Conservation (phyloP, 1,140 invertebrate genomes). For the Thaumetopoea pityocampa region DNA sequence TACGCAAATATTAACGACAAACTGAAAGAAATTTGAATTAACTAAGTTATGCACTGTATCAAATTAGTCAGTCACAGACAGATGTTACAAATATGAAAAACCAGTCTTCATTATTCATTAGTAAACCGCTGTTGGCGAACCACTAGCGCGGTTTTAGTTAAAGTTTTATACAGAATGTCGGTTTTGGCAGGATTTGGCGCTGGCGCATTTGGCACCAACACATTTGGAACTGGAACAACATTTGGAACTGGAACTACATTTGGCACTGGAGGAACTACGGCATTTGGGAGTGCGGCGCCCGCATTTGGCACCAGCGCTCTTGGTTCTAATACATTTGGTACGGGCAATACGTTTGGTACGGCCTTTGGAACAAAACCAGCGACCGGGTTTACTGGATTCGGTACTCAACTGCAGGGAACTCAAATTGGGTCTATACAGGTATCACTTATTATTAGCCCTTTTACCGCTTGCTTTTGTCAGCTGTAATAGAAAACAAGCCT, state of each 20-base stretch:
- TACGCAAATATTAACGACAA: no score
- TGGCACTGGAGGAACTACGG: slow-evolving; percentile 26
- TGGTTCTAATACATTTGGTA: slow-evolving; percentile 34
- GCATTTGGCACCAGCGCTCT: slow-evolving; percentile 52
- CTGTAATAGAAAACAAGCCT: no score
- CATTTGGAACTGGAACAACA: slow-evolving; percentile 44
- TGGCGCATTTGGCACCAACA: slow-evolving; percentile 40
- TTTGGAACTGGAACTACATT: slow-evolving; percentile 32
- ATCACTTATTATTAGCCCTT: slow-evolving; percentile 4
- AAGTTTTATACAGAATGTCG: slow-evolving; percentile 24
- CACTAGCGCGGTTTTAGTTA: neutral
- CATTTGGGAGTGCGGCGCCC: slow-evolving; percentile 27
- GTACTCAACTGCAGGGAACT: slow-evolving; percentile 46
- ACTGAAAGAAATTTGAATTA: no score
- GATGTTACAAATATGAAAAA: no score
- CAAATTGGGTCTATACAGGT: slow-evolving; percentile 52
- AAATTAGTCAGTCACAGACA: no score
- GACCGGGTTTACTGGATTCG: slow-evolving; percentile 74
- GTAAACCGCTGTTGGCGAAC: slow-evolving; percentile 7
- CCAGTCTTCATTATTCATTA: neutral
- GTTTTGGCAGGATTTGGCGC: slow-evolving; percentile 57
- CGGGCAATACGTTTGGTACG: slow-evolving; percentile 53
- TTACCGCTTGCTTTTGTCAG: neutral
- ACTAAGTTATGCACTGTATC: no score
- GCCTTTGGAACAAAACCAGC: slow-evolving; percentile 69